phyloP scores from a whole-genome alignment of 2,797 vertebrate species.

The Hippopotamyrus pictus region DNA sequence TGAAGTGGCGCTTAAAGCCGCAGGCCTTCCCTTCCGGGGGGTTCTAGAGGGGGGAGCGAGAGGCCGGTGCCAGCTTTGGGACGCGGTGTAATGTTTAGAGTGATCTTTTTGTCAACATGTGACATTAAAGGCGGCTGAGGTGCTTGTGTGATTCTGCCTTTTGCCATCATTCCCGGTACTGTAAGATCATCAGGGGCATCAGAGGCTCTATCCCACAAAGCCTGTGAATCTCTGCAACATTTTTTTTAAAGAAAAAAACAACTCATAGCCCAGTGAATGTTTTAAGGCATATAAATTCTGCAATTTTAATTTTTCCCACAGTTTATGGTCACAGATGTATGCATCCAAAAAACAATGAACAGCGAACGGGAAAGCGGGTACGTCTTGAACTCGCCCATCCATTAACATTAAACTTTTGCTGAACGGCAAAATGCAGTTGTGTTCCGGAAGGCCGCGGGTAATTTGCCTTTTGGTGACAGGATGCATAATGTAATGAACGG shows the following conservation, averaged over 20 bases:
- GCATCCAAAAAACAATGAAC: neutral
- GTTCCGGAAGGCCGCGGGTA: neutral
- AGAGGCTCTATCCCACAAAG: neutral
- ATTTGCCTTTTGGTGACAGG: slow-evolving; percentile 14
- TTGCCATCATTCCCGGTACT: neutral
- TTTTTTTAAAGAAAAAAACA: neutral
- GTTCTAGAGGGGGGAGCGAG: neutral
- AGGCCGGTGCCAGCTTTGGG: neutral
- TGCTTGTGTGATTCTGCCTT: neutral
- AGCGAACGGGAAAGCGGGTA: neutral
- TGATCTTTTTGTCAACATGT: neutral
- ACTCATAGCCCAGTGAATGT: neutral
- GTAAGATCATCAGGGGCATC: neutral
- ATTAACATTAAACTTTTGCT: neutral
- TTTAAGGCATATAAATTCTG: neutral
- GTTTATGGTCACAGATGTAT: neutral
- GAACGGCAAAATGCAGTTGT: neutral
- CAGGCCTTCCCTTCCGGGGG: neutral
- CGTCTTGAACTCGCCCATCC: neutral
- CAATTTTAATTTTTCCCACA: neutral
- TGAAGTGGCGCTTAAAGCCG: neutral
- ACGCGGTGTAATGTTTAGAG: neutral
- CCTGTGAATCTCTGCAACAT: neutral
- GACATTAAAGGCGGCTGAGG: neutral
- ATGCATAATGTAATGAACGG: slow-evolving; percentile 5